Conservation (phyloP, 2,888 invertebrate genomes). For the Pantelozetes paolii region DNA sequence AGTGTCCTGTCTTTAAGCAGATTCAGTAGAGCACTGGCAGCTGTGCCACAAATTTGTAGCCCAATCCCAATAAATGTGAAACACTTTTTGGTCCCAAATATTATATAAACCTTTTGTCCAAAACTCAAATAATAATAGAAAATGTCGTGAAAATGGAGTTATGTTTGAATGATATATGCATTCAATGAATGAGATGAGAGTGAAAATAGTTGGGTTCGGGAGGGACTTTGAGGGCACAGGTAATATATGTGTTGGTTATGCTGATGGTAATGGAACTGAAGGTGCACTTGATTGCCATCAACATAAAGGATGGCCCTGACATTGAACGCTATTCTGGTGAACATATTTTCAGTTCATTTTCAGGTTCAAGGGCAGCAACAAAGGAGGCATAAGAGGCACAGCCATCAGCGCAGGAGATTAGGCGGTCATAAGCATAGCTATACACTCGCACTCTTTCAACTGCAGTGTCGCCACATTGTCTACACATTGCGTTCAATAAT, state of each 20-base stretch:
- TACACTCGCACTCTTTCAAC: too few relatives aligned
- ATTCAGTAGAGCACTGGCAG: neutral
- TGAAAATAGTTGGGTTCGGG: too few relatives aligned
- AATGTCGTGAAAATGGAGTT: neutral
- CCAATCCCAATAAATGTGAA: neutral
- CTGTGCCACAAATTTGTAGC: conserved; percentile 11
- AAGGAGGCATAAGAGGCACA: neutral
- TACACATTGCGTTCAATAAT: too few relatives aligned
- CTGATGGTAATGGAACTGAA: neutral
- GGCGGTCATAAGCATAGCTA: too few relatives aligned
- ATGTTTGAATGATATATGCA: neutral
- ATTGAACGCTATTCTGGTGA: neutral
- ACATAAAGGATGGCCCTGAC: conserved; percentile 20
- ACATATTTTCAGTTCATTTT: neutral
- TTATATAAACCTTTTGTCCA: neutral
- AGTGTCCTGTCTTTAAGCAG: neutral
- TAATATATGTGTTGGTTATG: neutral
- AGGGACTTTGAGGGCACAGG: neutral
- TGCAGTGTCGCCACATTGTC: too few relatives aligned
- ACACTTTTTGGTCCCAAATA: neutral
- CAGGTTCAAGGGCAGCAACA: conserved; percentile 19
- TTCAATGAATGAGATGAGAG: too few relatives aligned
- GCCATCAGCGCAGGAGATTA: too few relatives aligned
- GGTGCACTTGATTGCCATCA: conserved; percentile 13
- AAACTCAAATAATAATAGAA: neutral